These are phyloP conservation scores for Caenorhabditis imperialis DNA, from an alignment of 2,888 invertebrate genomes.

Conservation along the genomic window DNA sequence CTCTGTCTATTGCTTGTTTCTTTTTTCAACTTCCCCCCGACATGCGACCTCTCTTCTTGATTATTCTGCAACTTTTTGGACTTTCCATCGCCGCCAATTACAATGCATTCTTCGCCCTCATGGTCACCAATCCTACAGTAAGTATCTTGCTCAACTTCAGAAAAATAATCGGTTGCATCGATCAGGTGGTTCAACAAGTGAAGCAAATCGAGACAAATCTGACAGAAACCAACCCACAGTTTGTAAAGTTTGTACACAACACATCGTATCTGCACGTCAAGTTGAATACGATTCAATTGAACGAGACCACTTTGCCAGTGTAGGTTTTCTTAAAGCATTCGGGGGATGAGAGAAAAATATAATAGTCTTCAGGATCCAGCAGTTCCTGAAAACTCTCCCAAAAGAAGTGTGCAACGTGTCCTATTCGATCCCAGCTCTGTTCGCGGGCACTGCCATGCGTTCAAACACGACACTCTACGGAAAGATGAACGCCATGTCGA, in stretches of 20 bases:
- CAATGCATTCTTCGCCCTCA: slow-evolving; percentile 44
- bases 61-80: slow-evolving; percentile 22
- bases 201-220: slow-evolving; percentile 37
- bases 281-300: slow-evolving; percentile 21
- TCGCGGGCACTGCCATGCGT: slow-evolving; percentile 30
- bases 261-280: slow-evolving; percentile 26
- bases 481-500: slow-evolving; percentile 47
- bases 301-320: slow-evolving; percentile 25
- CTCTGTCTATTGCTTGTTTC: slow-evolving; percentile 45
- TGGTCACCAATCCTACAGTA: slow-evolving; percentile 49
- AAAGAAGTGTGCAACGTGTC: slow-evolving; percentile 48
- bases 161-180: background rate
- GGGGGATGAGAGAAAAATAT: background rate
- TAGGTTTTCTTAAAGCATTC: slow-evolving; percentile 1
- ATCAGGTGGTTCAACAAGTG: slow-evolving; percentile 46
- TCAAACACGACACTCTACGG: slow-evolving; percentile 44
- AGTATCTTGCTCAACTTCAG: background rate
- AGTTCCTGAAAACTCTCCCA: slow-evolving; percentile 36
- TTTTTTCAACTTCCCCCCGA: slow-evolving; percentile 4
- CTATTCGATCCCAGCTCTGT: slow-evolving; percentile 35
- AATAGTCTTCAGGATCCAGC: slow-evolving; percentile 13
- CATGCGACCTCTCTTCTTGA: background rate
- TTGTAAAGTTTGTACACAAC: slow-evolving; percentile 41
- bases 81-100: slow-evolving; percentile 1
- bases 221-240: slow-evolving; percentile 32